These are phyloP conservation scores for Euglossa dilemma DNA, from an alignment of 1,140 invertebrate species.

Conservation along the genomic window DNA sequence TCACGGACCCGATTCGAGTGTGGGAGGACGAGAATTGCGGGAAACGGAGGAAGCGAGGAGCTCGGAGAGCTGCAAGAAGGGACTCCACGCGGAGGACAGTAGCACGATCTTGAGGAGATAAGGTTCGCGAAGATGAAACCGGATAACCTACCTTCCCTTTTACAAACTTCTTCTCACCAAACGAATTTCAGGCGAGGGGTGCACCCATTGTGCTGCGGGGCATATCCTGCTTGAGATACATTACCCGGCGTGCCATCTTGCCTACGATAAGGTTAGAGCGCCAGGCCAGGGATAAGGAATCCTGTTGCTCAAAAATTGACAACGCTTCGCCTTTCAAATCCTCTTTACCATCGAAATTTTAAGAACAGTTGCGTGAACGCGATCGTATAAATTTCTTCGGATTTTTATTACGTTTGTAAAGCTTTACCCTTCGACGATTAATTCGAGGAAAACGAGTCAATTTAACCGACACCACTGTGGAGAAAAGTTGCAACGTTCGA, in stretches of 20 bases:
- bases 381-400: no score
- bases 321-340: not conserved
- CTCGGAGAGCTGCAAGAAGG: constrained; percentile 13
- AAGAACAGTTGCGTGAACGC: no score
- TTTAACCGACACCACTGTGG: no score
- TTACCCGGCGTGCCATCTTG: constrained; percentile 8
- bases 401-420: no score
- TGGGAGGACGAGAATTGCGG: constrained; percentile 41
- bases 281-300: not conserved
- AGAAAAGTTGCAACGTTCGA: no score
- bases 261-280: constrained; percentile 34
- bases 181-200: constrained; percentile 48
- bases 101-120: constrained; percentile 56
- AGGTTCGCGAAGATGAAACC: constrained; percentile 58
- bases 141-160: constrained; percentile 53
- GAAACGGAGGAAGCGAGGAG: not conserved
- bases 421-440: no score
- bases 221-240: constrained; percentile 49
- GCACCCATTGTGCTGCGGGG: constrained; percentile 40
- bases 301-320: not conserved
- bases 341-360: no score
- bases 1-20: not conserved
- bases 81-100: constrained; percentile 40
- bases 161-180: constrained; percentile 42
- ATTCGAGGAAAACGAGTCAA: no score